Percentiles rank a stretch among this genome's conserved stretches.
phyloP scores from a whole-genome alignment of 2,797 vertebrate genomes.

The Trachops cirrhosus region DNA sequence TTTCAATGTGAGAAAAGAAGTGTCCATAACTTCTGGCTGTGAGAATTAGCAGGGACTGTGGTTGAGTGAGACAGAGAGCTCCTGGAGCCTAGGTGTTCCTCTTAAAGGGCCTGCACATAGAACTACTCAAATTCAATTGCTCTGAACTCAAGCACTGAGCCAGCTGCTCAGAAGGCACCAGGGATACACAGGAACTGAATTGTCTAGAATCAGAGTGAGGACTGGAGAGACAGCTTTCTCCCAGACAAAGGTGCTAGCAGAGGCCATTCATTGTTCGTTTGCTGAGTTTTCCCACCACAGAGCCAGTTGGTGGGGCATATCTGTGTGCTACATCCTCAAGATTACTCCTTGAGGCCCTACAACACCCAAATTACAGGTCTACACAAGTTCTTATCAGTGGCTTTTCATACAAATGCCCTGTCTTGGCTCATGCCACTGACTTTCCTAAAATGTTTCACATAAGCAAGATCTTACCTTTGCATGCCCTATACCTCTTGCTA shows the following conservation, averaged over 20 bases:
- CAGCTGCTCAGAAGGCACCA: too few species aligned
- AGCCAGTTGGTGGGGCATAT: background rate
- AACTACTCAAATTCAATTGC: background rate
- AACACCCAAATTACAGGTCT: background rate
- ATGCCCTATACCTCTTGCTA: background rate
- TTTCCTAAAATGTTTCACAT: too few species aligned
- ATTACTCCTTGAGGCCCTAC: background rate
- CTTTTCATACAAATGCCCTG: background rate
- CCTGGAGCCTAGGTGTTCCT: background rate
- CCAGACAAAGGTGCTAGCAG: background rate
- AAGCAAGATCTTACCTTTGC: background rate
- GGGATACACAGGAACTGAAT: too few species aligned
- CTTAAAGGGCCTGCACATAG: background rate
- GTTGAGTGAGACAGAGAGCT: background rate
- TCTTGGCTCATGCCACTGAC: too few species aligned
- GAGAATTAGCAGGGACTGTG: background rate
- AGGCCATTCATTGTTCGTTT: background rate
- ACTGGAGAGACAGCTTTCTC: too few species aligned
- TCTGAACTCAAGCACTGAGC: background rate
- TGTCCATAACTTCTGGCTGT: background rate
- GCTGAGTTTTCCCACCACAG: background rate
- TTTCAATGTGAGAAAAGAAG: background rate
- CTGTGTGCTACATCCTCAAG: background rate
- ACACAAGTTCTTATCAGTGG: background rate
- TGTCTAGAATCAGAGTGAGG: too few species aligned